Conservation (phyloP, 2,888 invertebrate species). For the Ecliptopera silaceata region DNA sequence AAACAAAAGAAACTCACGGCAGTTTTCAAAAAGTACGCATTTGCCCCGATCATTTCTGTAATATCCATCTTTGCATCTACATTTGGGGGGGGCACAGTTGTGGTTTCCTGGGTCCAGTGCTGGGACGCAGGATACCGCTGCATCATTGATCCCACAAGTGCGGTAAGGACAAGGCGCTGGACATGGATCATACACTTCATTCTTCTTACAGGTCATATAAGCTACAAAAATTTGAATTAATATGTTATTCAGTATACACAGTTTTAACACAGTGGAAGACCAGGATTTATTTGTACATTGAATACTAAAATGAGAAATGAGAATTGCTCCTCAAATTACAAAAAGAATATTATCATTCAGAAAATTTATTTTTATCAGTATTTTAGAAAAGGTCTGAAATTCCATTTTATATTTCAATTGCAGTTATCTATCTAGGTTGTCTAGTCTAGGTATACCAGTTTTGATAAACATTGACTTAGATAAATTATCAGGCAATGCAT, state of each 20-base stretch:
- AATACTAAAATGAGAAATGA: too few species aligned
- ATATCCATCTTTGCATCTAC: conserved; percentile 41
- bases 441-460: neutral
- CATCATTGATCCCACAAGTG: conserved; percentile 40
- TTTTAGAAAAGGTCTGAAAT: too few species aligned
- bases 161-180: conserved; percentile 37
- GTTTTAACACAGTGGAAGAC: too few species aligned
- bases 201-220: conserved; percentile 31
- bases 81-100: conserved; percentile 35
- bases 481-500: neutral
- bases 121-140: conserved; percentile 33
- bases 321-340: too few species aligned
- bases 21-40: conserved; percentile 42
- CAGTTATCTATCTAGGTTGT: neutral
- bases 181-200: conserved; percentile 46
- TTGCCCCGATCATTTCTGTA: conserved; percentile 36
- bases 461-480: neutral
- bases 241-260: too few species aligned
- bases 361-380: too few species aligned
- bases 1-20: conserved; percentile 39
- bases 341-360: too few species aligned
- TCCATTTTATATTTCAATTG: too few species aligned
- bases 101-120: conserved; percentile 30
- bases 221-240: neutral
- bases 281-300: too few species aligned